Base-by-base conservation (phyloP, 2,888 invertebrate species). In the Oxycera nigricornis region DNA sequence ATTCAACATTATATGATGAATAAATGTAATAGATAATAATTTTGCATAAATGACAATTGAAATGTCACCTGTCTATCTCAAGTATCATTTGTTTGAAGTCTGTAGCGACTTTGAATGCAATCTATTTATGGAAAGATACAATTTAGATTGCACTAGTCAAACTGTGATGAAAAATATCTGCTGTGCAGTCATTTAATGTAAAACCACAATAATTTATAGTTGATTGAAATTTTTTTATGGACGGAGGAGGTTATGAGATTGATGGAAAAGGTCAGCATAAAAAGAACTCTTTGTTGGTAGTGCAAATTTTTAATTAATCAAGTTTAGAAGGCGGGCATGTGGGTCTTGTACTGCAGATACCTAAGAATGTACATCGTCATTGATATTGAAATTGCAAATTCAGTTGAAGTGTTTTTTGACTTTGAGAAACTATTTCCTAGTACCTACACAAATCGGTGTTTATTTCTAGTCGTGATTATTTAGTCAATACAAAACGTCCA, bases 121-220 rank as follows among this genome's bases (percentile, higher is more conserved):
- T 46, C 46, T 46, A 46, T 46, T 46, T 46, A 46, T 46, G 46
- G 46, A n/a, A n/a, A 46, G 17, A 46, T 46, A 46, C 46, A 46
- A 46, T 46, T 46, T 11, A 17, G 14, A 46, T 46, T 46, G 46
- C 46, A 46, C 46, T 46, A 11, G 11, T 14, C 46, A 46, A 14
- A 17, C 46, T 46, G 28, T 26, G 28, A 57, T 26, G 14, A 22
- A 57, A 57, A 26, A 26, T 57, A 26, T 17, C 24, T 55, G 57
- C 28, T 26, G 57, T 26, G 28, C 14, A 57, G 57, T 14, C 57
- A 28, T 57, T 57, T 28, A 57, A 26, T 57, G 57, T 26, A 14
- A 26, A 57, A 57, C 57, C 57, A 28, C 57, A 57, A 57, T 57
- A 26, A 57, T 24, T 57, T 11, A 24, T 28, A 57, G 57, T 57